Base-by-base conservation (phyloP, 2,113 vertebrate genomes). In the Pongo abelii region DNA sequence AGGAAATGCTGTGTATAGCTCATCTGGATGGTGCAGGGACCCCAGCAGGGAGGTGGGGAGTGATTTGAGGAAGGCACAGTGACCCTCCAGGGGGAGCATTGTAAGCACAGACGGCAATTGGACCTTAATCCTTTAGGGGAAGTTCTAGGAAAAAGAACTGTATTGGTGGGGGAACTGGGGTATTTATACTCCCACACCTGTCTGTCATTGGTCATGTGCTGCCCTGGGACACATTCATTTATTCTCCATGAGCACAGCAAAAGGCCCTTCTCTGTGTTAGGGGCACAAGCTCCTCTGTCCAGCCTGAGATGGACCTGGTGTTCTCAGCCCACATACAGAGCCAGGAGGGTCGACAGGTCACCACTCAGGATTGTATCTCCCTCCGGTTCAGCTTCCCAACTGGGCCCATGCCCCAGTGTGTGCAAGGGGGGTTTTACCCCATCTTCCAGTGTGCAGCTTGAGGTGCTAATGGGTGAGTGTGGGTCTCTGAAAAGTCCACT, bases 161-260 rank as follows among this genome's bases (percentile, higher is more conserved):
- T 25, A 11, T 11, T n/a, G 61, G 55, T 6, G 25, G n/a, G 48
- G 48, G 32, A 52, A 5, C 32, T 22, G 17, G 2, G 78, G 48
- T 12, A 20, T n/a, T n/a, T 3, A 3, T 11, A 3, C 9, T 48
- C 8, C 52, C 12, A 27, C 9, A 32, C 16, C 75, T 48, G 43
- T 32, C 35, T 4, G 11, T 55, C 32, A 2, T 0, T 10, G 32
- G 46, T 48, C 7, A 3, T 0, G 0, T 74, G 46, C 77, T 18
- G 16, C 46, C 17, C 46, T 23, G 6, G 3, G 35, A n/a, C 27
- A 17, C 14, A 3, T 27, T 17, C 10, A 22, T 20, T 35, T 27
- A 23, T 38, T 12, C 48, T 80, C 32, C 43, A 52, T 17, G 17
- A 32, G 32, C 18, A 1, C 9, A 14, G 6, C 27, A 64, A 64